Percentiles rank a stretch among this genome's conserved stretches.
phyloP scores from a whole-genome alignment of 2,888 invertebrate species.

The Apocheima hispidaria region DNA sequence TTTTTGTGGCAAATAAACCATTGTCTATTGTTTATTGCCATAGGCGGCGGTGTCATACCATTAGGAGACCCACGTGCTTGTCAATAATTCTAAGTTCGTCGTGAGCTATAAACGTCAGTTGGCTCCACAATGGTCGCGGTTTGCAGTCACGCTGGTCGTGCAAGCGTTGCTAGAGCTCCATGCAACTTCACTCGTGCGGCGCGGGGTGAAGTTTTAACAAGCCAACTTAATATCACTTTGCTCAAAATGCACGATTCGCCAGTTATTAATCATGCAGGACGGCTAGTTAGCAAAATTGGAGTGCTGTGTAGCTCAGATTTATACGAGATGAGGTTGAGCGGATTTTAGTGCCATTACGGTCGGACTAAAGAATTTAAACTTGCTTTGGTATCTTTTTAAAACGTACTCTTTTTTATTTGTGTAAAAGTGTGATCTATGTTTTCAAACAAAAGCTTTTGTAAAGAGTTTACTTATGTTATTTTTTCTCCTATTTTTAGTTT shows the following conservation, averaged over 20 bases:
- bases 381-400: slow-evolving; percentile 19
- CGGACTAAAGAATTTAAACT: slow-evolving; percentile 39
- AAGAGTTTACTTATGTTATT: neutral
- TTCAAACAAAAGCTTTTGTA: neutral
- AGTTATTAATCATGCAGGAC: slow-evolving; percentile 84
- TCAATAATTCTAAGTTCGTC: too few relatives aligned
- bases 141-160: slow-evolving; percentile 14
- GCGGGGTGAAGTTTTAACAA: slow-evolving; percentile 83
- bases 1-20: too few relatives aligned
- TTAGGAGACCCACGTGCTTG: too few relatives aligned
- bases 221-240: slow-evolving; percentile 86
- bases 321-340: slow-evolving; percentile 49
- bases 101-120: neutral
- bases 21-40: too few relatives aligned
- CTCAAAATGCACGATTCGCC: slow-evolving; percentile 81
- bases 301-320: slow-evolving; percentile 67
- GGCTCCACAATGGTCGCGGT: neutral
- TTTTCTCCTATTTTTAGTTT: neutral
- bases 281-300: slow-evolving; percentile 81
- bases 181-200: slow-evolving; percentile 73
- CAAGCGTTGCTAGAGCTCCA: slow-evolving; percentile 44
- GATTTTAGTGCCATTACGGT: slow-evolving; percentile 44
- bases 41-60: too few relatives aligned
- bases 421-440: slow-evolving; percentile 6
- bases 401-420: slow-evolving; percentile 2